Evolutionary conservation across 2,888 invertebrate genomes (phyloP).

Genomic region (Cylloceria caligata): DNA sequence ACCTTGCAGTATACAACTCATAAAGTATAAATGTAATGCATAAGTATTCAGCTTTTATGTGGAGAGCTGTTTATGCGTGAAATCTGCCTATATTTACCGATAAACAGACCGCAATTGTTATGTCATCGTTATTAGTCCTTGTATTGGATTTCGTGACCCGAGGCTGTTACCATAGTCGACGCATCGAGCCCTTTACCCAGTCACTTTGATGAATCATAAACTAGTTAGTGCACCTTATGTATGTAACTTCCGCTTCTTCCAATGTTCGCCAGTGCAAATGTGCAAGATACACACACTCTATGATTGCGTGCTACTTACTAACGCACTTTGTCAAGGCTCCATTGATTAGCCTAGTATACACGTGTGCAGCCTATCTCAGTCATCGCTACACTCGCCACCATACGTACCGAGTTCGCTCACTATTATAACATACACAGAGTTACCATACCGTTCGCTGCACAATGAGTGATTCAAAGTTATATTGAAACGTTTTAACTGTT

Average conservation of each 20-base stretch:
- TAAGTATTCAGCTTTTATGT: background rate
- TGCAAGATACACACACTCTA: background rate
- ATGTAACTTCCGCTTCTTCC: constrained; percentile 25
- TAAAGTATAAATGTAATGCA: constrained; percentile 2
- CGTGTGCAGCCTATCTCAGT: background rate
- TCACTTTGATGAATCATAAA: constrained; percentile 33
- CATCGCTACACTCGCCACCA: background rate
- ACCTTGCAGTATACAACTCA: constrained; percentile 26
- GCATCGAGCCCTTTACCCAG: background rate
- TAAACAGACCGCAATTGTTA: background rate
- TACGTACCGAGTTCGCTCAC: background rate
- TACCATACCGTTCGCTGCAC: background rate
- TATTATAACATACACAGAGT: background rate
- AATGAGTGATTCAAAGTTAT: background rate
- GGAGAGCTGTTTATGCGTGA: constrained; percentile 1
- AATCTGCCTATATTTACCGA: background rate
- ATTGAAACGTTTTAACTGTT: background rate
- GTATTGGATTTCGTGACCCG: background rate
- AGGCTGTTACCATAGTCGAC: background rate
- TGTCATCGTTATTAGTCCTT: constrained; percentile 11
- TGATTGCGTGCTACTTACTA: background rate
- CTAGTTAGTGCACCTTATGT: background rate
- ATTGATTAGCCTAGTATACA: constrained; percentile 9
- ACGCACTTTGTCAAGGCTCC: constrained; percentile 2
- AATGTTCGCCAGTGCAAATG: background rate